Conservation (phyloP, 2,797 vertebrate genomes). For the Argyrosomus regius region DNA sequence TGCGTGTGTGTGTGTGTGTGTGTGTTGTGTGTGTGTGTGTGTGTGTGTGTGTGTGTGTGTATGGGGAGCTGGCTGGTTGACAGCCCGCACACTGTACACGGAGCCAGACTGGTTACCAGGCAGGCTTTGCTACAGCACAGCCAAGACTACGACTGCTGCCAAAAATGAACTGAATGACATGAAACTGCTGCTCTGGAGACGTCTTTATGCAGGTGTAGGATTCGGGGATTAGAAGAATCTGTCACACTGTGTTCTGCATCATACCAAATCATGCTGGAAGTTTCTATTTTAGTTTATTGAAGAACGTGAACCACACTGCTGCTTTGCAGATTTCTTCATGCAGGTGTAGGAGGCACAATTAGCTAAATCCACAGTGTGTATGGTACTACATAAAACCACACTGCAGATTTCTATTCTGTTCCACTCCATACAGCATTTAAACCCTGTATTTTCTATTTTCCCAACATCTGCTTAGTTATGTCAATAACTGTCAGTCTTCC, state of each 20-base stretch:
- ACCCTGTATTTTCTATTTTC: slow-evolving; percentile 4
- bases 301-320: slow-evolving; percentile 20
- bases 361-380: slow-evolving; percentile 34
- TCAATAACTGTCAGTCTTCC: slow-evolving; percentile 31
- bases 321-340: slow-evolving; percentile 37
- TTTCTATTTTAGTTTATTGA: slow-evolving; percentile 19
- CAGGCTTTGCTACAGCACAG: slow-evolving; percentile 68
- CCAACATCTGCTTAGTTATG: slow-evolving; percentile 10
- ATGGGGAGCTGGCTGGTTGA: slow-evolving; percentile 60
- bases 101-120: slow-evolving; percentile 81
- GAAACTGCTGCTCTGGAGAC: slow-evolving; percentile 43
- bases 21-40: slow-evolving; percentile 15
- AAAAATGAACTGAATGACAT: slow-evolving; percentile 54
- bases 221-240: slow-evolving; percentile 49
- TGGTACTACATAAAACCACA: slow-evolving; percentile 21
- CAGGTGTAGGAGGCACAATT: slow-evolving; percentile 41
- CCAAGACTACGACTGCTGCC: slow-evolving; percentile 54
- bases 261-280: slow-evolving; percentile 13
- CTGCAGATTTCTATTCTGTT: slow-evolving; percentile 13
- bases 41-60: slow-evolving; percentile 27
- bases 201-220: slow-evolving; percentile 69
- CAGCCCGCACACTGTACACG: slow-evolving; percentile 64
- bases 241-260: slow-evolving; percentile 30
- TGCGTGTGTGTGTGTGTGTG: slow-evolving; percentile 18
- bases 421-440: neutral